phyloP scores from a whole-genome alignment of 2,888 invertebrate species.

The Aethes cnicana region DNA sequence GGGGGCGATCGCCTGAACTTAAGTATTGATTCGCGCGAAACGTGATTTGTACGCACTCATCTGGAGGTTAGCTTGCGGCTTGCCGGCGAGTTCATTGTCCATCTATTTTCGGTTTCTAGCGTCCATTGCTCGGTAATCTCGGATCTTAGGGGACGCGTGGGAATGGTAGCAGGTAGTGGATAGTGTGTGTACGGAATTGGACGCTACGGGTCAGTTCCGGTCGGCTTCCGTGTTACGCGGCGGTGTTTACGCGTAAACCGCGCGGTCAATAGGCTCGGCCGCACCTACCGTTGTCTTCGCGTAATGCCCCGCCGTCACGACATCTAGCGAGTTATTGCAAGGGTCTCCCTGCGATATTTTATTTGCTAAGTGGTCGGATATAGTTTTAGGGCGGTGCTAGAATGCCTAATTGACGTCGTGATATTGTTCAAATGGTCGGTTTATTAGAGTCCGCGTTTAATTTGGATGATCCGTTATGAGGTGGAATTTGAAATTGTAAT shows the following conservation, averaged over 20 bases:
- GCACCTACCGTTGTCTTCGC: slow-evolving; percentile 73
- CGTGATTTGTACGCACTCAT: slow-evolving; percentile 83
- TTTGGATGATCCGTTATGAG: slow-evolving; percentile 22
- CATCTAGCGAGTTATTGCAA: slow-evolving; percentile 69
- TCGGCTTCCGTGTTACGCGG: slow-evolving; percentile 45
- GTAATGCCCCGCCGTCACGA: slow-evolving; percentile 75
- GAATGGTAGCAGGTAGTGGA: slow-evolving; percentile 40
- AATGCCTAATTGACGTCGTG: slow-evolving; percentile 68
- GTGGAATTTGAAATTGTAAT: slow-evolving; percentile 20
- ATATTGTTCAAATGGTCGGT: slow-evolving; percentile 62
- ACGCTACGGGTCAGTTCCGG: slow-evolving; percentile 14
- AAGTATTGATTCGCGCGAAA: slow-evolving; percentile 83
- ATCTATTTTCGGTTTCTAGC: slow-evolving; percentile 34
- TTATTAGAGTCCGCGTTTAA: slow-evolving; percentile 19
- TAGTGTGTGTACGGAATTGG: slow-evolving; percentile 29
- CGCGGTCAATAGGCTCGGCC: slow-evolving; percentile 77
- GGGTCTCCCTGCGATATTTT: slow-evolving; percentile 59
- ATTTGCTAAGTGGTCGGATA: slow-evolving; percentile 75
- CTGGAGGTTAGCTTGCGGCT: slow-evolving; percentile 74
- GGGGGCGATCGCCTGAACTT: slow-evolving; percentile 81
- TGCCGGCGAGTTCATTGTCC: slow-evolving; percentile 49
- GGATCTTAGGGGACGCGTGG: neutral
- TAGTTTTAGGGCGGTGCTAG: slow-evolving; percentile 51
- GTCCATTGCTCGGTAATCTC: slow-evolving; percentile 43
- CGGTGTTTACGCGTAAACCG: slow-evolving; percentile 73